Conservation (phyloP, 2,113 vertebrate genomes). For the Petaurus breviceps region DNA sequence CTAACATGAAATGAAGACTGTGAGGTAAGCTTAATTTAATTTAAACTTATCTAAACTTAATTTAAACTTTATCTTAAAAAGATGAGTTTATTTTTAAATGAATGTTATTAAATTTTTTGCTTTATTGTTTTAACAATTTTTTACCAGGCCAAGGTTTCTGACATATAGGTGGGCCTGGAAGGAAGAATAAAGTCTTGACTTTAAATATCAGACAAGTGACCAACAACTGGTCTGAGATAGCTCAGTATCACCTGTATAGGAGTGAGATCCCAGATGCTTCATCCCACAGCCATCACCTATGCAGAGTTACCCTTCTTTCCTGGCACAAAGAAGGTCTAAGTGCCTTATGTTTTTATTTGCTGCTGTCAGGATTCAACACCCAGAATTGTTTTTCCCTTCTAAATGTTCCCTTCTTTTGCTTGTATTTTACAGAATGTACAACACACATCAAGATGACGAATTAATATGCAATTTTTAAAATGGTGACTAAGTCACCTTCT, state of each 20-base stretch:
- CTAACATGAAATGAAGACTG: too few species aligned
- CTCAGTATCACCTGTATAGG: neutral
- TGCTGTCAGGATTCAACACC: neutral
- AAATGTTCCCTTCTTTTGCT: neutral
- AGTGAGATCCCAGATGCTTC: neutral
- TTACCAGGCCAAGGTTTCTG: neutral
- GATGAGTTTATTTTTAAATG: neutral
- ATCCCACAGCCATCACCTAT: neutral
- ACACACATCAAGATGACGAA: neutral
- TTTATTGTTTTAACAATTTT: neutral
- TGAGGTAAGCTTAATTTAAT: too few species aligned
- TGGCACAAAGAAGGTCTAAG: neutral
- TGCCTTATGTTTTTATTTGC: neutral
- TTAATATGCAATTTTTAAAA: conserved; percentile 2
- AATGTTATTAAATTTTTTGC: neutral
- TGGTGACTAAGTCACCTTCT: neutral
- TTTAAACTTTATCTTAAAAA: too few species aligned
- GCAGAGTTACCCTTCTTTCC: neutral
- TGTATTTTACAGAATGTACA: neutral
- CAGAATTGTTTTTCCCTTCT: neutral
- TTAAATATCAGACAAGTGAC: neutral
- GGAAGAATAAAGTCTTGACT: neutral
- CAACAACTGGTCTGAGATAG: neutral
- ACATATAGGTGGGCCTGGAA: neutral
- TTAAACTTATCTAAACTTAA: too few species aligned